phyloP scores from a whole-genome alignment of 2,797 vertebrate genomes.

The Mycteria americana region DNA sequence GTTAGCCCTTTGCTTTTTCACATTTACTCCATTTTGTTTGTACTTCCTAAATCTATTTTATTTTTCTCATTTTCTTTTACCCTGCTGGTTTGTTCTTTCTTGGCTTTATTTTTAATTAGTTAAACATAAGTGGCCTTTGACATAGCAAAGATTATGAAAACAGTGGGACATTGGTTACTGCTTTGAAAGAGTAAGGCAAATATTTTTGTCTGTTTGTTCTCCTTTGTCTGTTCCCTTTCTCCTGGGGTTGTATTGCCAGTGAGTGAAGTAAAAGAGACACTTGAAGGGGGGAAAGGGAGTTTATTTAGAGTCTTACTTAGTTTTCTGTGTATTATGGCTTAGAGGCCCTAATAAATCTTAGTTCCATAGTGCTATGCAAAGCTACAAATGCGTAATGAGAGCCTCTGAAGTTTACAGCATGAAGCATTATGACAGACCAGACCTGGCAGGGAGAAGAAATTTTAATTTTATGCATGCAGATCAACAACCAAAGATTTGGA shows the following conservation, averaged over 20 bases:
- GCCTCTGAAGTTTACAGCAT: not conserved
- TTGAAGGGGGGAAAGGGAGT: not conserved
- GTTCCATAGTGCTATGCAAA: not conserved
- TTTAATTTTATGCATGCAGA: not conserved
- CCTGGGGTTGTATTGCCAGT: constrained; percentile 22
- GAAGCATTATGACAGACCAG: not conserved
- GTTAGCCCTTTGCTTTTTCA: constrained; percentile 43
- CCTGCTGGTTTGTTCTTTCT: constrained; percentile 47
- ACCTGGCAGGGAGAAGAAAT: not conserved
- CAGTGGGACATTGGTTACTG: constrained; percentile 34
- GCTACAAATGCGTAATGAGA: not conserved
- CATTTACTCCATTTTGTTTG: constrained; percentile 45
- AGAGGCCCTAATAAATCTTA: not conserved
- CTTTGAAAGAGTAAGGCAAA: constrained; percentile 47
- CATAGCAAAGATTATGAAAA: constrained; percentile 55
- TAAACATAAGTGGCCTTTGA: constrained; percentile 65
- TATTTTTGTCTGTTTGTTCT: constrained; percentile 48
- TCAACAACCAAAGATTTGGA: not conserved
- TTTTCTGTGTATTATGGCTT: not conserved
- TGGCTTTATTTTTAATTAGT: constrained; percentile 65
- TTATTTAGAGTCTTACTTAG: not conserved
- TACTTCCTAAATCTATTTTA: constrained; percentile 45
- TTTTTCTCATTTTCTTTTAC: constrained; percentile 50
- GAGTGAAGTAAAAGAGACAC: not conserved
- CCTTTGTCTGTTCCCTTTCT: constrained; percentile 30